Evolutionary conservation across 2,113 vertebrate genomes (phyloP).

Genomic region (Planiliza haematocheilus): DNA sequence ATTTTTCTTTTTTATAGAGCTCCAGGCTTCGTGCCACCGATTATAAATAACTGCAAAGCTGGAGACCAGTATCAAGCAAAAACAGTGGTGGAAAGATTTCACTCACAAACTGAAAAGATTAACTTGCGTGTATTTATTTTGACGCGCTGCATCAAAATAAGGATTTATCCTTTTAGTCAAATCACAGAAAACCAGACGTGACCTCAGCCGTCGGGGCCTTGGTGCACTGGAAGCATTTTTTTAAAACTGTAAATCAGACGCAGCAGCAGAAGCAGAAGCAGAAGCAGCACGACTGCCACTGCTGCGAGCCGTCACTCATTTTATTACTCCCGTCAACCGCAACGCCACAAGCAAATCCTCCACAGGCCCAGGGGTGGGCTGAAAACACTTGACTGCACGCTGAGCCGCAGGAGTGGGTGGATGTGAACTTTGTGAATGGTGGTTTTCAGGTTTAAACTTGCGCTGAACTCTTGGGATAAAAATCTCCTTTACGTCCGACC

Average conservation of each 20-base stretch:
- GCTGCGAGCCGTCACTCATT: constrained; percentile 45
- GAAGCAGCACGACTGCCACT: neutral
- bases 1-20: constrained; percentile 36
- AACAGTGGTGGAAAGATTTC: constrained; percentile 31
- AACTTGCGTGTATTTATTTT: neutral
- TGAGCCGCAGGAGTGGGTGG: constrained; percentile 7
- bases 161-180: neutral
- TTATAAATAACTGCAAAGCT: constrained; percentile 70
- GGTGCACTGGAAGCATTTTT: constrained; percentile 10
- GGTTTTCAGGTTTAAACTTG: constrained; percentile 20
- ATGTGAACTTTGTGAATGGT: constrained; percentile 27
- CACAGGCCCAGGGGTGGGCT: neutral
- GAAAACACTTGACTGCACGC: constrained; percentile 41
- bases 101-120: constrained; percentile 3
- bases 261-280: too few relatives aligned
- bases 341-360: constrained; percentile 31
- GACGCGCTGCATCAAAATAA: neutral
- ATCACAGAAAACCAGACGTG: neutral
- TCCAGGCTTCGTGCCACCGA: constrained; percentile 56
- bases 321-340: constrained; percentile 20
- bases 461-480: constrained; percentile 12
- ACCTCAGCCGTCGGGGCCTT: neutral
- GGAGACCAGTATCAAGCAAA: constrained; percentile 38
- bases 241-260: constrained; percentile 20
- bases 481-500: too few relatives aligned